Percentiles rank a stretch among this genome's conserved stretches.
Evolutionary conservation across 1,140 invertebrate species (phyloP).

Genomic region (Drosophila varians): DNA sequence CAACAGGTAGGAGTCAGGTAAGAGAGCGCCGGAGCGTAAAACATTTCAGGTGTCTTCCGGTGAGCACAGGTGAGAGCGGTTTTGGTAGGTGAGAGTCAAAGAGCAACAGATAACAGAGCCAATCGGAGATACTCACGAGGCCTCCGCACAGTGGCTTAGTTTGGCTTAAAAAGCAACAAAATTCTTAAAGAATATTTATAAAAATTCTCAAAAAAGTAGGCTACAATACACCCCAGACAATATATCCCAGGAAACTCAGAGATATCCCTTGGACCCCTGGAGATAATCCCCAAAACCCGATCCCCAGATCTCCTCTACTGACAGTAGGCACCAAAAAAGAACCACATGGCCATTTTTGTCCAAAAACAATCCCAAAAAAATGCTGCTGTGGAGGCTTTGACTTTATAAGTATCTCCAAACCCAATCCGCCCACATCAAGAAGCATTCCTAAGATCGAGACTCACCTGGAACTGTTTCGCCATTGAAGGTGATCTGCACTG

Average conservation of each 20-base stretch:
- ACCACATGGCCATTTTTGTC: background rate
- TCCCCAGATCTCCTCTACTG: background rate
- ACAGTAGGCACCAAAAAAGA: background rate
- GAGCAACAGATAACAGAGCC: background rate
- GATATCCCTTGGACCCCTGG: no score
- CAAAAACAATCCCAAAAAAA: slow-evolving; percentile 6
- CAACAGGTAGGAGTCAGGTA: slow-evolving; percentile 35
- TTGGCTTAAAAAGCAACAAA: background rate
- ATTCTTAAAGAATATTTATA: background rate
- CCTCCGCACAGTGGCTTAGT: slow-evolving; percentile 60
- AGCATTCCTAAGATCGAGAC: slow-evolving; percentile 54
- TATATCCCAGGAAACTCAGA: no score
- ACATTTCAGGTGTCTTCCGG: slow-evolving; percentile 13
- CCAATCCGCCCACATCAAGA: slow-evolving; percentile 11
- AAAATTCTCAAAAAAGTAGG: no score
- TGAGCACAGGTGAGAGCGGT: slow-evolving; percentile 33
- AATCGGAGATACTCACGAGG: slow-evolving; percentile 15
- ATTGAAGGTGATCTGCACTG: slow-evolving; percentile 98
- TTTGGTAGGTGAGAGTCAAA: background rate
- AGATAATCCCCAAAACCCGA: background rate
- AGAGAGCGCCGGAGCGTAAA: slow-evolving; percentile 52
- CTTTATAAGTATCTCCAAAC: slow-evolving; percentile 21
- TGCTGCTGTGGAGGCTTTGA: slow-evolving; percentile 18
- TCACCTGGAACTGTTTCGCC: slow-evolving; percentile 95
- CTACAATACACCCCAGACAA: background rate